These are phyloP conservation scores for Lucilia sericata DNA, from an alignment of 1,140 invertebrate genomes.

Conservation along the genomic window DNA sequence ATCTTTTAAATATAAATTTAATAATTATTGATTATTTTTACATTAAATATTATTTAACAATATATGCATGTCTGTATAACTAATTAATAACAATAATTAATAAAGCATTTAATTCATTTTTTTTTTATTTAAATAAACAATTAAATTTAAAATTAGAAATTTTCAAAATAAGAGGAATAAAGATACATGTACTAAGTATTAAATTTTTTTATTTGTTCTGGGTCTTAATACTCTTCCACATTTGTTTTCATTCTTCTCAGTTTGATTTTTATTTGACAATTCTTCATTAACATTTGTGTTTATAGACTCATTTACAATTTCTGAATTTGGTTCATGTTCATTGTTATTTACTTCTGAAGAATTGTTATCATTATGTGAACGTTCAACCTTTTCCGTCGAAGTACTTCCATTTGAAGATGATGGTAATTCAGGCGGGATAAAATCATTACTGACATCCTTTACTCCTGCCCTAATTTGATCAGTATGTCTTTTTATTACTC, in stretches of 20 bases:
- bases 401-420: conserved; percentile 33
- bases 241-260: not conserved
- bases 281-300: not conserved
- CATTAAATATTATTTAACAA: not conserved
- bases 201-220: conserved; percentile 19
- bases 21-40: not conserved
- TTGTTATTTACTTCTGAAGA: not conserved
- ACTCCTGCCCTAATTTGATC: conserved; percentile 42
- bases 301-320: not conserved
- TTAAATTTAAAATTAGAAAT: not conserved
- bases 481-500: conserved; percentile 44
- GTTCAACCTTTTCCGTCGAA: not conserved
- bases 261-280: conserved; percentile 31
- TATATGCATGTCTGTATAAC: not conserved
- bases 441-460: conserved; percentile 16
- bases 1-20: conserved; percentile 16
- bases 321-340: not conserved
- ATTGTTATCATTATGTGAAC: conserved; percentile 4
- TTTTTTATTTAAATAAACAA: not conserved
- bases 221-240: conserved; percentile 28
- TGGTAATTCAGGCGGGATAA: not conserved
- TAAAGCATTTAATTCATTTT: conserved; percentile 21
- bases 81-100: not conserved
- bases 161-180: no score
- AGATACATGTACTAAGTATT: no score